phyloP scores from a whole-genome alignment of 1,140 invertebrate species.

The Philotrypesis tridentata region DNA sequence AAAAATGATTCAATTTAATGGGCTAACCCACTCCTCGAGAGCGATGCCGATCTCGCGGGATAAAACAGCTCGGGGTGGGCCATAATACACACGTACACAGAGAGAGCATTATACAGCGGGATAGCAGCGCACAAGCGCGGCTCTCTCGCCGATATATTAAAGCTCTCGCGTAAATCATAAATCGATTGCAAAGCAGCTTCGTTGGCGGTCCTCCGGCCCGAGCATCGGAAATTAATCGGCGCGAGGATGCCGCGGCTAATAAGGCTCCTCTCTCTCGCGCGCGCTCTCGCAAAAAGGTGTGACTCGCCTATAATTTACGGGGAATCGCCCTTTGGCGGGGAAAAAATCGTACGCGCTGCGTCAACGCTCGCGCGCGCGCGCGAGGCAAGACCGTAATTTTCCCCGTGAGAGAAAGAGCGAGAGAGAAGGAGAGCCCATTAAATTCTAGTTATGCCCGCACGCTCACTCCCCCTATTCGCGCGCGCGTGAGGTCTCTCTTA shows the following conservation, averaged over 20 bases:
- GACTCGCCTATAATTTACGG: constrained; percentile 55
- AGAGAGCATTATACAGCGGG: too few relatives aligned
- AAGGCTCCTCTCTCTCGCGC: constrained; percentile 18
- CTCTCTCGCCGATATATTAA: constrained; percentile 19
- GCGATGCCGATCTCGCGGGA: not conserved
- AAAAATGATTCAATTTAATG: not conserved
- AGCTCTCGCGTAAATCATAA: constrained; percentile 37
- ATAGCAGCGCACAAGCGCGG: not conserved
- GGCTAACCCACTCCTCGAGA: not conserved
- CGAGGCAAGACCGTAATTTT: constrained; percentile 58
- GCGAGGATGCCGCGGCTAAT: constrained; percentile 34
- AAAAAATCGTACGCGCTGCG: constrained; percentile 28
- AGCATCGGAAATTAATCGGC: constrained; percentile 38
- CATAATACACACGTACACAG: too few relatives aligned
- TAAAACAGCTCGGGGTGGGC: not conserved
- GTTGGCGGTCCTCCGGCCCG: constrained; percentile 39
- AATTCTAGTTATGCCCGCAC: constrained; percentile 62
- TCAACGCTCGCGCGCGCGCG: too few relatives aligned
- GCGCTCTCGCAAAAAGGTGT: constrained; percentile 43
- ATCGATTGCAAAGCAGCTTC: constrained; percentile 41
- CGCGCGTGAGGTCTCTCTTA: constrained; percentile 43
- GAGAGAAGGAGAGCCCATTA: constrained; percentile 52
- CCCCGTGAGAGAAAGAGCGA: constrained; percentile 27
- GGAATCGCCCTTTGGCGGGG: constrained; percentile 17
- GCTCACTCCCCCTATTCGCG: not conserved